These are phyloP conservation scores for Lasioglossum malachurum DNA, from an alignment of 2,888 invertebrate species.

Conservation along the genomic window DNA sequence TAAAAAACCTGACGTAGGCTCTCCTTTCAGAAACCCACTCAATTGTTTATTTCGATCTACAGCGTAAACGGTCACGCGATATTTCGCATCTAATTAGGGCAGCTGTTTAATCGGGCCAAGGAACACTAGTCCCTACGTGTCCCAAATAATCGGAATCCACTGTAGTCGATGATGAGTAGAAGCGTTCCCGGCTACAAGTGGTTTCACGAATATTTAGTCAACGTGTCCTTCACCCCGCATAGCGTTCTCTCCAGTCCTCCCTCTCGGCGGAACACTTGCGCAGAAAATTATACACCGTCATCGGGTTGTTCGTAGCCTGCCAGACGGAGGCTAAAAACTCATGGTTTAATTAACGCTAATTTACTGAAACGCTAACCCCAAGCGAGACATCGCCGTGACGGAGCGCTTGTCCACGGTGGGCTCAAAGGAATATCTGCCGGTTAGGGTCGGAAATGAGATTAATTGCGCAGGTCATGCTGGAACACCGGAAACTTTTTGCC, in stretches of 20 bases:
- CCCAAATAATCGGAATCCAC: neutral
- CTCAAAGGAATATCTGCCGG: conserved; percentile 58
- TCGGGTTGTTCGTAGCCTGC: conserved; percentile 29
- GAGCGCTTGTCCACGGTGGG: conserved; percentile 57
- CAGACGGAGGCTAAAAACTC: conserved; percentile 65
- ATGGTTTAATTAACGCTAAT: conserved; percentile 71
- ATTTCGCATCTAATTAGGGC: neutral
- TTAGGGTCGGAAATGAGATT: conserved; percentile 71
- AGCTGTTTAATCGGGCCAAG: neutral
- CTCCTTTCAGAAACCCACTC: no score
- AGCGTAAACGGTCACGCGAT: neutral
- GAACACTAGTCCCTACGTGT: neutral
- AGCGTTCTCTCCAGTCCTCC: neutral
- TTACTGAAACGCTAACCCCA: conserved; percentile 62
- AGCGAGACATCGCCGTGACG: conserved; percentile 43
- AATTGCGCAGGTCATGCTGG: conserved; percentile 66
- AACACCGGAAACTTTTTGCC: conserved; percentile 53
- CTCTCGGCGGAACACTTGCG: neutral
- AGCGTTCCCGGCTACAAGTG: neutral
- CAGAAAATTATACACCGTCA: conserved; percentile 45
- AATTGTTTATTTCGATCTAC: neutral
- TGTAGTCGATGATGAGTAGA: neutral
- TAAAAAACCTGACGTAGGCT: no score
- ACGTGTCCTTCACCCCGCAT: neutral
- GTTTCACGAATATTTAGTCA: neutral